These are phyloP conservation scores for Seison nebaliae DNA, from an alignment of 1,140 invertebrate species.

Conservation along the genomic window DNA sequence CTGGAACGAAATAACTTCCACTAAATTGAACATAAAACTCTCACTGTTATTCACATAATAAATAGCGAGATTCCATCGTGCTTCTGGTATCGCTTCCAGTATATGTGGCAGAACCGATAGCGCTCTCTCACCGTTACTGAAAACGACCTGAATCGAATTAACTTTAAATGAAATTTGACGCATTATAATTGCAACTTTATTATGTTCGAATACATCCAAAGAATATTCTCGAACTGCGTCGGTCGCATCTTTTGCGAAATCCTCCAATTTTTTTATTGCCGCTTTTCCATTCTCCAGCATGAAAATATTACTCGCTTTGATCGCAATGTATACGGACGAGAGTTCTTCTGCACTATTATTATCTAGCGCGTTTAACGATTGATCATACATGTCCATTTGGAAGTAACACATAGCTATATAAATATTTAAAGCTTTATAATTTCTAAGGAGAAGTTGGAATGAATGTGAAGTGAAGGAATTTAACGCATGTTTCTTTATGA, in stretches of 20 bases:
- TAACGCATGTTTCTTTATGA: slow-evolving; percentile 65
- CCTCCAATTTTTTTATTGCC: slow-evolving; percentile 38
- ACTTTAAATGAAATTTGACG: slow-evolving; percentile 16
- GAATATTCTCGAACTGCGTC: slow-evolving; percentile 31
- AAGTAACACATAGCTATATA: slow-evolving; percentile 92
- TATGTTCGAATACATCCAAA: slow-evolving; percentile 15
- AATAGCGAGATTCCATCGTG: slow-evolving; percentile 74
- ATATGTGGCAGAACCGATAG: slow-evolving; percentile 60
- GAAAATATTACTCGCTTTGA: slow-evolving; percentile 66
- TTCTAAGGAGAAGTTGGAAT: too few species aligned
- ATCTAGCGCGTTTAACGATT: too few species aligned
- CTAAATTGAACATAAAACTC: neutral
- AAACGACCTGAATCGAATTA: slow-evolving; percentile 36
- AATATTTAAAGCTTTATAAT: slow-evolving; percentile 71
- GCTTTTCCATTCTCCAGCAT: slow-evolving; percentile 73
- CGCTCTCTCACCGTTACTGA: slow-evolving; percentile 69
- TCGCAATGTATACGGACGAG: slow-evolving; percentile 40
- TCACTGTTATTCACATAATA: slow-evolving; percentile 56
- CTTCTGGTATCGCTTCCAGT: slow-evolving; percentile 81
- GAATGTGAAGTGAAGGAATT: too few species aligned
- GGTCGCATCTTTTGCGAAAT: neutral
- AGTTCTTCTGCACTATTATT: too few species aligned
- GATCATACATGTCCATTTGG: slow-evolving; percentile 55
- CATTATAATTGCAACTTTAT: neutral
- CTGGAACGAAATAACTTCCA: slow-evolving; percentile 9